phyloP scores from a whole-genome alignment of 2,888 invertebrate species.

The Hirtodrosophila confusa region DNA sequence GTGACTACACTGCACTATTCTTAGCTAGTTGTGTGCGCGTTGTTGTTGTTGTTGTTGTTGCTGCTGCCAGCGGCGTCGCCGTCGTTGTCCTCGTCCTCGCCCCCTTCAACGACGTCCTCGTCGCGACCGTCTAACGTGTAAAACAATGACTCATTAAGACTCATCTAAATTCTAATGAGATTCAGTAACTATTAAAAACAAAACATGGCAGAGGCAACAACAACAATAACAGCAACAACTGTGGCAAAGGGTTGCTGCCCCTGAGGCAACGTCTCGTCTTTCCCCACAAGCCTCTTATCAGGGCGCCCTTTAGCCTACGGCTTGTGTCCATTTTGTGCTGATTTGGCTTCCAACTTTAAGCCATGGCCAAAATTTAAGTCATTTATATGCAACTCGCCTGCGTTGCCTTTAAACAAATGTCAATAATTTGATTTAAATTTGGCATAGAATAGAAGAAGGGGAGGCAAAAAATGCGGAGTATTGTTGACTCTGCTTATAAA shows the following conservation, averaged over 20 bases:
- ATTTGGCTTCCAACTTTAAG: slow-evolving; percentile 62
- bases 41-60: slow-evolving; percentile 21
- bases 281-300: slow-evolving; percentile 57
- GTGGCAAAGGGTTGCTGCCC: slow-evolving; percentile 73
- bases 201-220: slow-evolving; percentile 61
- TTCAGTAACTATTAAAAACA: slow-evolving; percentile 83
- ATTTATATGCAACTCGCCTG: slow-evolving; percentile 72
- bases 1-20: slow-evolving; percentile 70
- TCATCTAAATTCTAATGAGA: slow-evolving; percentile 84
- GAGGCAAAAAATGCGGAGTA: slow-evolving; percentile 30
- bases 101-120: slow-evolving; percentile 21
- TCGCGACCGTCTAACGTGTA: slow-evolving; percentile 75
- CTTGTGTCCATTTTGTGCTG: slow-evolving; percentile 71
- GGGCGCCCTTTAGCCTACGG: slow-evolving; percentile 42
- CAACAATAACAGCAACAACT: slow-evolving; percentile 31
- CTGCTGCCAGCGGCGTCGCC: slow-evolving; percentile 21
- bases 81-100: slow-evolving; percentile 12
- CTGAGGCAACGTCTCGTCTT: slow-evolving; percentile 34
- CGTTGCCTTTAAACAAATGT: slow-evolving; percentile 73
- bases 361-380: slow-evolving; percentile 55
- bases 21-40: slow-evolving; percentile 32
- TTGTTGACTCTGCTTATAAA: slow-evolving; percentile 59
- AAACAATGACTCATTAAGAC: slow-evolving; percentile 84
- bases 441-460: slow-evolving; percentile 38
- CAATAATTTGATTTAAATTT: slow-evolving; percentile 80